Evolutionary conservation across 2,888 invertebrate species (phyloP), one percentile per base, ranked within the genome.

Genomic region (Venustoraphidia nigricollis): DNA sequence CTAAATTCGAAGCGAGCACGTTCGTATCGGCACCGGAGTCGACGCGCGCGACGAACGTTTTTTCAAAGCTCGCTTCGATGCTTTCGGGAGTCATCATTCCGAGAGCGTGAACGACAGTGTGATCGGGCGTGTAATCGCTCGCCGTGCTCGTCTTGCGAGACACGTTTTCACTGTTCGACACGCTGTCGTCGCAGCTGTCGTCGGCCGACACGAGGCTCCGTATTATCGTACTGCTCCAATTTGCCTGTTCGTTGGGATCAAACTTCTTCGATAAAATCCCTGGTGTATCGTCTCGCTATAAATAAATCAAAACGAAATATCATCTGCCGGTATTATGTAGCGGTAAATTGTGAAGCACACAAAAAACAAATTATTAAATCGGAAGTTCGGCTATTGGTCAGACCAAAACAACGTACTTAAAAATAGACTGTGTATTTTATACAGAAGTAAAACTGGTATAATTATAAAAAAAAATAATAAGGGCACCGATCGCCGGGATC

Each of bases 121-220:
- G 71, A 52, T 75, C 75, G 0, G 75, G 73, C 14, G 74, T 72
- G 54, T 73, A 74, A 52, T 75, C 75, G 14, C 73, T 74, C 8
- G 74, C 69, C 1, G 75, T 73, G 56, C 73, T 74, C 0, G 75
- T 73, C 56, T 75, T 75, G n/a, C 75, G 62, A 0, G 74, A 74
- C 3, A 68, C 66, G 0, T 66, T 66, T 14, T 66, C 66, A 53
- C 66, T 66, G 48, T 66, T 67, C 53, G 67, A 67, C 35, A 67
- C 52, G 48, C 68, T 68, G 47, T 68, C 67, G 27, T 39, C 36
- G 17, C 41, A 43, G 42, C 36, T 27, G 27, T 45, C 27, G 17
- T 50, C 36, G 10, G 44, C 40, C 13, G 50, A 40, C 27, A 34
- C 44, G 48, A 42, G 39, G 53, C 47, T 9, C 43, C 27, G 27